Evolutionary conservation across 2,797 vertebrate species (phyloP).

Genomic region (Bryconaethiops microstoma): DNA sequence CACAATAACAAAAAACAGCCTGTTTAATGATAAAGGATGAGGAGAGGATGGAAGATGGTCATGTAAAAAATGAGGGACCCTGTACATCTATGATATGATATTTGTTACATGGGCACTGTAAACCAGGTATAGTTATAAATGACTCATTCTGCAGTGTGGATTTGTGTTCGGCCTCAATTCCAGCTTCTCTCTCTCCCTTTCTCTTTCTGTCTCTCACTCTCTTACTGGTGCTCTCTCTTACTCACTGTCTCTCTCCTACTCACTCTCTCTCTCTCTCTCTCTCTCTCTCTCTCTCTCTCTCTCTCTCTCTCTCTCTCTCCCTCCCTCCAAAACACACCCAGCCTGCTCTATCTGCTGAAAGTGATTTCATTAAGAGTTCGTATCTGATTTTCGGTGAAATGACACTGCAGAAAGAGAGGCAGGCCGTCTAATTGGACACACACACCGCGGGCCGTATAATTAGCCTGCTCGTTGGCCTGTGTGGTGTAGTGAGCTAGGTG

Average conservation of each 20-base stretch:
- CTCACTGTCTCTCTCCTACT: too few species aligned
- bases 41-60: too few species aligned
- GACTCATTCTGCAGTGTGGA: background rate
- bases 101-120: background rate
- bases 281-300: too few species aligned
- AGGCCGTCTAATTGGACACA: background rate
- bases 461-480: background rate
- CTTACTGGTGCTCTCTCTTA: too few species aligned
- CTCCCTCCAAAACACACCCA: background rate
- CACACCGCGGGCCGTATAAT: background rate
- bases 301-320: too few species aligned
- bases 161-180: background rate
- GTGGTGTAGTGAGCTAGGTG: conserved; percentile 2
- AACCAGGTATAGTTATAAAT: background rate
- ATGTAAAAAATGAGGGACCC: too few species aligned
- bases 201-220: too few species aligned
- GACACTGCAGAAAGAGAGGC: conserved; percentile 15
- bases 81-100: too few species aligned
- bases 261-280: too few species aligned
- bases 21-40: too few species aligned
- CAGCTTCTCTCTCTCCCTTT: background rate
- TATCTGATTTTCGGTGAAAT: conserved; percentile 51
- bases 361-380: conserved; percentile 50
- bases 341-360: conserved; percentile 14
- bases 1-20: too few species aligned